phyloP scores from a whole-genome alignment of 30 jellyfish, hydroid and myxozoan species.

The Cassiopea andromeda region DNA sequence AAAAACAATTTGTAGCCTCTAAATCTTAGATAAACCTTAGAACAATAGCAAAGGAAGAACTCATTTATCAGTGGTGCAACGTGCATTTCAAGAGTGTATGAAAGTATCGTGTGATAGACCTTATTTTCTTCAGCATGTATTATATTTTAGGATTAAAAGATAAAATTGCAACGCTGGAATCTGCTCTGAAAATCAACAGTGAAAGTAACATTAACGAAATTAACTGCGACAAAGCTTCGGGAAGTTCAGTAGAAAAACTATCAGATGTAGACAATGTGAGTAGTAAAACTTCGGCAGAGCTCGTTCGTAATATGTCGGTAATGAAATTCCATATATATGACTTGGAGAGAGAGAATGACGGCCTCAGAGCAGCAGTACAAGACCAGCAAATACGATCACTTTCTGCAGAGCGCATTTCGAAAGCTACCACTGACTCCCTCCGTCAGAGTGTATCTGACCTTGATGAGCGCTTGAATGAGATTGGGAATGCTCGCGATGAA shows the following conservation, averaged over 20 bases:
- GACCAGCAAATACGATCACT: conserved; percentile 13
- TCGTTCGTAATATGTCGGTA: conserved; percentile 35
- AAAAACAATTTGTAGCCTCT: not conserved
- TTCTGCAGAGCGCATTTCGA: conserved; percentile 24
- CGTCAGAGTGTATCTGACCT: conserved; percentile 44
- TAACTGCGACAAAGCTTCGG: not conserved
- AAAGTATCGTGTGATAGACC: not conserved
- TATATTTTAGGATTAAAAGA: not conserved
- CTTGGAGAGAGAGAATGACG: conserved; percentile 45
- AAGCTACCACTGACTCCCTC: conserved; percentile 5
- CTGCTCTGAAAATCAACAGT: not conserved
- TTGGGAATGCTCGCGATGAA: conserved; percentile 47
- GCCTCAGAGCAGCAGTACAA: conserved; percentile 9
- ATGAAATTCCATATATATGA: conserved; percentile 40
- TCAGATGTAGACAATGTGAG: conserved; percentile 7
- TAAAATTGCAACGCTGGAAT: conserved; percentile 3
- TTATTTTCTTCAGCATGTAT: not conserved
- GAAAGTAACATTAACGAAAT: conserved; percentile 1
- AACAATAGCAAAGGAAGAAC: not conserved
- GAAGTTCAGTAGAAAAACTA: not conserved
- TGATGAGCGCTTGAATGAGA: conserved; percentile 3
- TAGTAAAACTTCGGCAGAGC: conserved; percentile 10
- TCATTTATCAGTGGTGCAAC: not conserved
- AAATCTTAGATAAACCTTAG: not conserved
- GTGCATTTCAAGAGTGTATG: not conserved